phyloP scores from a whole-genome alignment of 2,888 invertebrate genomes.

The Agrochola circellaris region DNA sequence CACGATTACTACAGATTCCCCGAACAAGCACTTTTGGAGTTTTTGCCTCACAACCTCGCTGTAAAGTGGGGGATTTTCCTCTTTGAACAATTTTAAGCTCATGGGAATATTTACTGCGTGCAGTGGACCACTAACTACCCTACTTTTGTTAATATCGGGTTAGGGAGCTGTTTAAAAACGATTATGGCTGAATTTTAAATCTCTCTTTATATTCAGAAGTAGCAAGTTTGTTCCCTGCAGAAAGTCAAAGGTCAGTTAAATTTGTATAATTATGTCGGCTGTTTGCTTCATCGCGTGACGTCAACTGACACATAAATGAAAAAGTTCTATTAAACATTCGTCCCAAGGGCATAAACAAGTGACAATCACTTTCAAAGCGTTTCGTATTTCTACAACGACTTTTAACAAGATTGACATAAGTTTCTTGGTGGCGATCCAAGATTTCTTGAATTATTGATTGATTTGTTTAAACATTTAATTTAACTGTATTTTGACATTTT shows the following conservation, averaged over 20 bases:
- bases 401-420: background rate
- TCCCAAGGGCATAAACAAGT: background rate
- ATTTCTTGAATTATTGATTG: too few relatives aligned
- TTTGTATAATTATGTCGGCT: background rate
- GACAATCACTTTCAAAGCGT: background rate
- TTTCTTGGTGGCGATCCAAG: too few relatives aligned
- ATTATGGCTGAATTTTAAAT: background rate
- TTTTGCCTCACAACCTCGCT: conserved; percentile 3
- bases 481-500: too few relatives aligned
- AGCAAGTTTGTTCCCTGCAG: background rate
- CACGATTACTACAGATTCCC: background rate
- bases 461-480: too few relatives aligned
- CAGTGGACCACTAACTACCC: conserved; percentile 4
- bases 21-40: conserved; percentile 10
- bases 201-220: background rate
- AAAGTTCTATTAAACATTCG: too few relatives aligned
- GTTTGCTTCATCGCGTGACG: background rate
- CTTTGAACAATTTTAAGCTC: conserved; percentile 32
- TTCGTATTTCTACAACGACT: background rate
- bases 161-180: conserved; percentile 11
- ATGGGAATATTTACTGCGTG: conserved; percentile 13
- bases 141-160: conserved; percentile 14
- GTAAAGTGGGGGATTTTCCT: conserved; percentile 24
- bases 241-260: background rate
- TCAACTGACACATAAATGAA: background rate